Base-by-base conservation (phyloP, 2,888 invertebrate species). In the Nomada ferruginata region DNA sequence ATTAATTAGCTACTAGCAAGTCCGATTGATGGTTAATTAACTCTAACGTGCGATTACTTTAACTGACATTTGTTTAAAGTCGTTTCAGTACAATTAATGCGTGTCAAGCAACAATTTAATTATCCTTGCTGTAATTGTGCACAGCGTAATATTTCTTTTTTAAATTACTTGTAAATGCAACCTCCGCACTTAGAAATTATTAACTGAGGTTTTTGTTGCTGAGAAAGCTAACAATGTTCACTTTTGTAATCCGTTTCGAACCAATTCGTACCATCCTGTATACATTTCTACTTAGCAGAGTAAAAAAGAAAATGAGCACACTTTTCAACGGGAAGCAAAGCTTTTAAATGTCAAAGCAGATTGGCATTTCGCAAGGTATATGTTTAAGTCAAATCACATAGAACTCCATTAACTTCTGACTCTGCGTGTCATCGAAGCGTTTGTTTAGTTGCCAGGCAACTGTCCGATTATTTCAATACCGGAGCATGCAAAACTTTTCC, bases 321-420 rank as follows among this genome's bases (percentile, higher is more conserved):
- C 26, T 29, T 53, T 55, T 63, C 57, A 26, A 65, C n/a, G n/a
- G 15, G 61, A 36, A 64, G 47, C 13, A 47, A 47, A 15, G 15
- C 3, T 47, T 47, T 11, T 15, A 3, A 47, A 47, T 13, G 13
- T 47, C 15, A 15, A 15, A 2, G 15, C 47, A 15, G 15, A 13
- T 47, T 47, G 15, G 15, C 11, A 47, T 11, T 47, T 47, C 15
- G 47, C 15, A 47, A 47, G 47, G 15, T 13, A 7, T 1, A 5
- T n/a, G n/a, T 36, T 42, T 5, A 9, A 15, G 47, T 42, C 26
- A 23, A 59, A 23, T 36, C 52, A 36, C n/a, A 29, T 63, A 53
- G 36, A 53, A 66, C 59, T 11, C 55, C 47, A 70, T 79, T 79
- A 44, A 53, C 70, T 76, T 44, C 36, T 59, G 26, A 76, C 76